Conservation (phyloP, 2,113 vertebrate species). For the Aythya baeri region DNA sequence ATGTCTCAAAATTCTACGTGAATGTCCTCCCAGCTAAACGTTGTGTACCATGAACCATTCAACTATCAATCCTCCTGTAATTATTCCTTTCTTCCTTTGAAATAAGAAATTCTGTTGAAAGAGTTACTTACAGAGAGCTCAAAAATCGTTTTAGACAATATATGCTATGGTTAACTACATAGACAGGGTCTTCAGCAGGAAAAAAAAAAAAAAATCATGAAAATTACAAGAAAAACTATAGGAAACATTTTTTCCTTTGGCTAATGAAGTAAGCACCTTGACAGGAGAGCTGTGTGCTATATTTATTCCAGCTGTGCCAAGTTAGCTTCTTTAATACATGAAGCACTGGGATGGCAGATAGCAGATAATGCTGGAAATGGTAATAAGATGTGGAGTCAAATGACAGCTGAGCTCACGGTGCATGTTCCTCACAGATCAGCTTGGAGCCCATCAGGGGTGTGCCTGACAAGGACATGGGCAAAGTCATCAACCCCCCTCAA, state of each 20-base stretch:
- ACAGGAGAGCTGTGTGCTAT: neutral
- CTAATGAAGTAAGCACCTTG: constrained; percentile 46
- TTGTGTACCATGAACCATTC: neutral
- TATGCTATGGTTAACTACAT: neutral
- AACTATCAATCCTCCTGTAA: neutral
- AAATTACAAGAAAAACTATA: constrained; percentile 4
- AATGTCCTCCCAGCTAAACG: neutral
- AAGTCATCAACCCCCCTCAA: neutral
- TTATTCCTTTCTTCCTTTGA: neutral
- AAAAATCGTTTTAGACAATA: neutral
- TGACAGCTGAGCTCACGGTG: neutral
- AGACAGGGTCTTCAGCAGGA: neutral
- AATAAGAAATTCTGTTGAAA: neutral
- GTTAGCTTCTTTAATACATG: neutral
- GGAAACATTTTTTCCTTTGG: neutral
- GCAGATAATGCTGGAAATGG: constrained; percentile 1
- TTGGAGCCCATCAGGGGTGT: neutral
- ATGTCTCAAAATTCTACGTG: neutral
- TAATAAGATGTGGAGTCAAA: neutral
- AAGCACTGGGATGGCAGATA: neutral
- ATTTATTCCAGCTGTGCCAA: neutral
- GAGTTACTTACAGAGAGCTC: neutral
- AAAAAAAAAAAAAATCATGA: neutral
- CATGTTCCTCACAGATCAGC: neutral
- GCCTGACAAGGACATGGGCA: neutral